Evolutionary conservation across 2,888 invertebrate species (phyloP).

Genomic region (Acanthosepion lycidas): DNA sequence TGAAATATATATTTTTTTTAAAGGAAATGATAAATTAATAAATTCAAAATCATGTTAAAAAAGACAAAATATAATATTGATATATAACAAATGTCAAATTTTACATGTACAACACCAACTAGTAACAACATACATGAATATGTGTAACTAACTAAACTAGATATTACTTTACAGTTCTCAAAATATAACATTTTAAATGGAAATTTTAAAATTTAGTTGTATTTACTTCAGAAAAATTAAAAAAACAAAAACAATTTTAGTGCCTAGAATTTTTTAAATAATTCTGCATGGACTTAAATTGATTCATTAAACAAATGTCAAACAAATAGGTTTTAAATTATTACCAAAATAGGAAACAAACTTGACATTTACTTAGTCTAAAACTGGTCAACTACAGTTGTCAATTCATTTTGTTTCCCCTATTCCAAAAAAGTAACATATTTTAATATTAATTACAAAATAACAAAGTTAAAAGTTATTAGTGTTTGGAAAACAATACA

Average conservation of each 20-base stretch:
- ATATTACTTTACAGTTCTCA: neutral
- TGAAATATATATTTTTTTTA: conserved; percentile 24
- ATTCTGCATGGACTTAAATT: no score
- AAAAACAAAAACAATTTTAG: no score
- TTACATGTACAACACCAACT: neutral
- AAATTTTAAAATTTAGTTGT: no score
- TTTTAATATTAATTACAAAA: neutral
- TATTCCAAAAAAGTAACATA: neutral
- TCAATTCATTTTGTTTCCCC: neutral
- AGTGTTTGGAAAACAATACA: neutral
- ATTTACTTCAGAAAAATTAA: no score
- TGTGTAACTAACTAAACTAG: neutral
- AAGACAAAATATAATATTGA: neutral
- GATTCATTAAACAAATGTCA: no score
- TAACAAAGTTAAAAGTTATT: neutral
- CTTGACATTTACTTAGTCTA: neutral
- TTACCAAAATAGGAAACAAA: neutral
- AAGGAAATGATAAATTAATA: neutral
- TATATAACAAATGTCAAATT: neutral
- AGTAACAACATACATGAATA: neutral
- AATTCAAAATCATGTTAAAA: neutral
- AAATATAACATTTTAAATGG: neutral
- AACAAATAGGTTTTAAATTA: no score
- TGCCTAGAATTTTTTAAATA: no score
- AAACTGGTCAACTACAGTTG: neutral